Conservation (phyloP, 2,888 invertebrate genomes). For the Agriopis marginaria region DNA sequence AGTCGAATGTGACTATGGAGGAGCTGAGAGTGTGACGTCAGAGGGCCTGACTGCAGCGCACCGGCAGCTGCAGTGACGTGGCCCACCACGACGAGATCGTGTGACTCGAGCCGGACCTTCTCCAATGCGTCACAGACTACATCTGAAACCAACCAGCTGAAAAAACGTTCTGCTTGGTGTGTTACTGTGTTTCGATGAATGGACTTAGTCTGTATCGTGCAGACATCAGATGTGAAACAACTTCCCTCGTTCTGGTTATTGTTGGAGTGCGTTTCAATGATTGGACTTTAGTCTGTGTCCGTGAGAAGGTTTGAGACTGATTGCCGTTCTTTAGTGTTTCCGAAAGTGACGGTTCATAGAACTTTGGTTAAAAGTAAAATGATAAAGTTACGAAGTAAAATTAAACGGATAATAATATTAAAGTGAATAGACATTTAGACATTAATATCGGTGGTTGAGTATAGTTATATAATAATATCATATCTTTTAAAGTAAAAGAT, state of each 20-base stretch:
- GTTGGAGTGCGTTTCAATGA: not conserved
- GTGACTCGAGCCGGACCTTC: conserved; percentile 86
- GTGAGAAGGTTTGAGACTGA: conserved; percentile 37
- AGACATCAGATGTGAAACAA: not conserved
- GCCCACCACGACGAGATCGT: conserved; percentile 83
- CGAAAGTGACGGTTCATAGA: conserved; percentile 27
- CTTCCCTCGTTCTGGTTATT: not conserved
- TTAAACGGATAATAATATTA: conserved; percentile 5
- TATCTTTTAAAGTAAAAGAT: conserved; percentile 54
- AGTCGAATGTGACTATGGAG: conserved; percentile 89
- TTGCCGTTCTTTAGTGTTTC: conserved; percentile 40
- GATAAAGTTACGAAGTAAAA: conserved; percentile 9
- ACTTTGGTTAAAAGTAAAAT: conserved; percentile 8
- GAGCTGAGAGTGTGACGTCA: conserved; percentile 94
- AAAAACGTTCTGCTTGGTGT: conserved; percentile 18
- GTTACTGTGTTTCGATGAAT: conserved; percentile 38
- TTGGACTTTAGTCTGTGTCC: conserved; percentile 21
- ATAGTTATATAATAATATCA: conserved; percentile 47
- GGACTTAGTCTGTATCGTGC: conserved; percentile 23
- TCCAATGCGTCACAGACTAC: conserved; percentile 79
- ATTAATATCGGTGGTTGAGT: conserved; percentile 24
- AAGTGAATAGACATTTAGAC: conserved; percentile 13
- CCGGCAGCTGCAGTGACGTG: conserved; percentile 85
- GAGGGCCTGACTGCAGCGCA: conserved; percentile 85
- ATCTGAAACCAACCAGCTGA: conserved; percentile 51